Percentiles rank a stretch among this genome's conserved stretches.
These are phyloP conservation scores for Salminus brasiliensis DNA, from an alignment of 2,113 vertebrate genomes.

Conservation along the genomic window DNA sequence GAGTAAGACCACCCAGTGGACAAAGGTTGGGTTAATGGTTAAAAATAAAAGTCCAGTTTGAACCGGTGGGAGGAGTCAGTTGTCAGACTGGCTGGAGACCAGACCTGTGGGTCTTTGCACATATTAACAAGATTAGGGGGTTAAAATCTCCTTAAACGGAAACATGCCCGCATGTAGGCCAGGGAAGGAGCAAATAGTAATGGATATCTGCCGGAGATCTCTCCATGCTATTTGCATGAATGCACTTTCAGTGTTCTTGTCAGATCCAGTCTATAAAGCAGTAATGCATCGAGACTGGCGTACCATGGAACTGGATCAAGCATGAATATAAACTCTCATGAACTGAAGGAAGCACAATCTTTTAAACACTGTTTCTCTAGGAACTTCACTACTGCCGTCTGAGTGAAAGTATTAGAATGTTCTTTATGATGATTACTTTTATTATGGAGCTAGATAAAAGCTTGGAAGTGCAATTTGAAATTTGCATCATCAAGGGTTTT, in stretches of 20 bases:
- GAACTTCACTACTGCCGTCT: not conserved
- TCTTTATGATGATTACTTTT: not conserved
- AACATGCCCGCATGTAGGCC: not conserved
- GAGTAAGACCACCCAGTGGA: no score
- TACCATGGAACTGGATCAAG: not conserved
- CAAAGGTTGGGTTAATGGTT: not conserved
- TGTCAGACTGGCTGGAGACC: not conserved
- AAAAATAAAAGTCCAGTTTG: not conserved
- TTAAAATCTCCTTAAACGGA: not conserved
- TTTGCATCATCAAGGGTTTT: no score
- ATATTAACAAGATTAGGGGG: slow-evolving; percentile 9
- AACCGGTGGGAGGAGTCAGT: no score
- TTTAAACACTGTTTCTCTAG: not conserved
- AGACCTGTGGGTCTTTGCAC: not conserved
- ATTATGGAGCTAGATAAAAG: not conserved
- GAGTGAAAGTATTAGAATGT: not conserved
- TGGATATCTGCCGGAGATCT: not conserved
- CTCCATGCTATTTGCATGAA: not conserved
- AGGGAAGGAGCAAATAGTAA: not conserved
- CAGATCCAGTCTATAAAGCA: not conserved
- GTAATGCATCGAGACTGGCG: not conserved
- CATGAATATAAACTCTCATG: not conserved
- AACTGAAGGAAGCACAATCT: not conserved
- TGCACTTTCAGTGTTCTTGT: not conserved
- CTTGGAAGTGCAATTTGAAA: no score